Evolutionary conservation across 2,888 invertebrate species (phyloP).

Genomic region (Dicycla oo): DNA sequence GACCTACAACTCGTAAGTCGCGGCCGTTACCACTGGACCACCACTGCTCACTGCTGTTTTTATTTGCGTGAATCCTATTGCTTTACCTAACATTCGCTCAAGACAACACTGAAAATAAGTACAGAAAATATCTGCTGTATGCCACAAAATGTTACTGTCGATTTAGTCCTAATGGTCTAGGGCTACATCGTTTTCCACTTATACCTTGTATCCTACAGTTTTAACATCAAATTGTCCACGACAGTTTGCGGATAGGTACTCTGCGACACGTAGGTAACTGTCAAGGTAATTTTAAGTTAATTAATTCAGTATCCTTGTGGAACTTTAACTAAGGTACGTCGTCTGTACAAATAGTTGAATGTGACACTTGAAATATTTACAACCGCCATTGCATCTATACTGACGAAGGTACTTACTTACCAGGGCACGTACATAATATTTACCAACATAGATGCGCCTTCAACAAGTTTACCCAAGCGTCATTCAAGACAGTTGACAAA

Average conservation of each 20-base stretch:
- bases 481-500: constrained; percentile 25
- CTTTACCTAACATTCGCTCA: no score
- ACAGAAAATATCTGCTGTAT: not conserved
- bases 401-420: constrained; percentile 45
- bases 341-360: constrained; percentile 11
- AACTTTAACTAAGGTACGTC: no score
- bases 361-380: constrained; percentile 48
- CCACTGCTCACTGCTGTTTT: no score
- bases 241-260: not conserved
- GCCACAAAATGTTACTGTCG: no score
- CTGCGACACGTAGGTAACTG: not conserved
- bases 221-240: not conserved
- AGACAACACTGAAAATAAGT: not conserved
- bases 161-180: no score
- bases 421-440: constrained; percentile 34
- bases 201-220: not conserved
- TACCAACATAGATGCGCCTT: constrained; percentile 29
- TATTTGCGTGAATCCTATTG: no score
- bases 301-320: constrained; percentile 6
- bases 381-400: constrained; percentile 30
- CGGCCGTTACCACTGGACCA: no score
- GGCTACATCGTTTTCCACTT: not conserved
- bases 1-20: no score
- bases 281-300: constrained; percentile 13
- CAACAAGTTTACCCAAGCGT: constrained; percentile 25